Evolutionary conservation across 2,113 vertebrate species (phyloP).

Genomic region (Vombatus ursinus): DNA sequence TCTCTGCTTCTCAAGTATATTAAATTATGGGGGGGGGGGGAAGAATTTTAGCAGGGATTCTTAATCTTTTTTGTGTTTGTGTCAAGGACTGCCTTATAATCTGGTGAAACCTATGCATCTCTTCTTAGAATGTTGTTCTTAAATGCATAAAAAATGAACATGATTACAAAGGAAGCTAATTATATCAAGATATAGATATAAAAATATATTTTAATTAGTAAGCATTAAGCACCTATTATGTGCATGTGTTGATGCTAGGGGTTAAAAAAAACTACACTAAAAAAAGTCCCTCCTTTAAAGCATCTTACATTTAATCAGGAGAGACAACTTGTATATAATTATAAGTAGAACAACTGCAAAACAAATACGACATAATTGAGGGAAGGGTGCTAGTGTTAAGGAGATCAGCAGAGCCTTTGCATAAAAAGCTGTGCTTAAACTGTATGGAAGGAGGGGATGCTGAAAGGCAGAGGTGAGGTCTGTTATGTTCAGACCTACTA

Average conservation of each 20-base stretch:
- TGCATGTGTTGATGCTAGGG: not conserved
- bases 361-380: no score
- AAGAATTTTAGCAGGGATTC: no score
- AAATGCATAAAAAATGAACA: not conserved
- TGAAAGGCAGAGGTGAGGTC: no score
- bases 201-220: not conserved
- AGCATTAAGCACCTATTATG: conserved; percentile 1
- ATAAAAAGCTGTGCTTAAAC: no score
- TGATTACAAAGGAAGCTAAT: not conserved
- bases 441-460: no score
- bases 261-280: no score
- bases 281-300: no score
- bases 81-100: not conserved
- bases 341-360: no score
- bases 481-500: not conserved
- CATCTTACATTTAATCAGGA: no score
- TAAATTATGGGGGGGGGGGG: not conserved
- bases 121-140: not conserved
- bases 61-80: not conserved
- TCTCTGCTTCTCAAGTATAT: conserved; percentile 5
- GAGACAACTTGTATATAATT: no score
- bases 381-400: no score
- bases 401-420: no score
- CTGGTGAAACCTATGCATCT: not conserved
- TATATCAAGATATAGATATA: not conserved